A percentile compares a stretch with the other conserved stretches of the same genome.
Conservation (phyloP, 1,140 invertebrate genomes). For the Drosophila ananassae region DNA sequence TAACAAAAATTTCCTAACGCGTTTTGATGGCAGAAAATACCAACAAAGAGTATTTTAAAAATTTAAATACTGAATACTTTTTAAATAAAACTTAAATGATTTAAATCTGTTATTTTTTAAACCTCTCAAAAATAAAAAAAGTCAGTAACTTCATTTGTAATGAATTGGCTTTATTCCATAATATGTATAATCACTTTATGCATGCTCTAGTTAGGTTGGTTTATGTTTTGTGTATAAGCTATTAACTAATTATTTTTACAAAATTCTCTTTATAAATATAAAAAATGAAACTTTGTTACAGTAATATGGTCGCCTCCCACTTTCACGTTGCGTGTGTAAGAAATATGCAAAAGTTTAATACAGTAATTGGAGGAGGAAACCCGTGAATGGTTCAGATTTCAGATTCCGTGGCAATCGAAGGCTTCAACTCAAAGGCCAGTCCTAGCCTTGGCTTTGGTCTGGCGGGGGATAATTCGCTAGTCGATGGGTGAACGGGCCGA, state of each 20-base stretch:
- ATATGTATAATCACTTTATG: constrained; percentile 81
- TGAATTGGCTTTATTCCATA: constrained; percentile 71
- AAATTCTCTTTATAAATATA: constrained; percentile 73
- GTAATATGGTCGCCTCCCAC: constrained; percentile 37
- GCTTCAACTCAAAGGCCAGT: constrained; percentile 29
- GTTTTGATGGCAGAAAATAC: constrained; percentile 19
- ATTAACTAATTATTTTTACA: constrained; percentile 76
- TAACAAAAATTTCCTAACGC: constrained; percentile 14
- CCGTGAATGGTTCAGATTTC: constrained; percentile 23
- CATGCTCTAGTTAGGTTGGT: constrained; percentile 69
- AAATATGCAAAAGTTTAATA: constrained; percentile 75
- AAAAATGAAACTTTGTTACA: constrained; percentile 80
- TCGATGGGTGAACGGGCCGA: constrained; percentile 76
- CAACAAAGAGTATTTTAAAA: background rate
- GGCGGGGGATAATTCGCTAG: constrained; percentile 59
- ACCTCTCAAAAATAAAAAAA: background rate
- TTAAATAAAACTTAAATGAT: no score
- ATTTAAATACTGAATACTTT: no score
- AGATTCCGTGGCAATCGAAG: constrained; percentile 37
- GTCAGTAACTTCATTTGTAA: constrained; percentile 57
- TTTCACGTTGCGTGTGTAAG: constrained; percentile 45
- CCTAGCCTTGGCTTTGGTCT: constrained; percentile 33
- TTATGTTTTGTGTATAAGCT: constrained; percentile 60
- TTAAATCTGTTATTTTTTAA: no score
- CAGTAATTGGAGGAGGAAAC: constrained; percentile 56